Evolutionary conservation across 35 echinoderm and acorn worm species (phyloP).

Genomic region (Ophiothrix spiculata): DNA sequence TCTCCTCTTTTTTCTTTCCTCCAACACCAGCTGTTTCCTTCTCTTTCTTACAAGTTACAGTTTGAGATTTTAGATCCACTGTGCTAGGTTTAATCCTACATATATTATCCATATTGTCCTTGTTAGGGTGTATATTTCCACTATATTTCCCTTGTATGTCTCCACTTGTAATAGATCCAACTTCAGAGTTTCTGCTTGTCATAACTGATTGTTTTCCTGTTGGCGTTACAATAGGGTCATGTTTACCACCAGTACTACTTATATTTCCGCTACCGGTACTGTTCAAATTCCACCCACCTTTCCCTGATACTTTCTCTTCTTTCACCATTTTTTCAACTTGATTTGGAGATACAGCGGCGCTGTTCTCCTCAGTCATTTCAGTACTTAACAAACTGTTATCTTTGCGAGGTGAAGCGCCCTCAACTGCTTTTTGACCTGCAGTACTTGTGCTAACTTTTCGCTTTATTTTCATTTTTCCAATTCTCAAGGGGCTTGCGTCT

Average conservation of each 20-base stretch:
- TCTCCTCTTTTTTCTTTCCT: constrained; percentile 54
- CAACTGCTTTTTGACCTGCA: constrained; percentile 40
- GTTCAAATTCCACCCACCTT: not conserved
- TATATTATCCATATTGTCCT: constrained; percentile 2
- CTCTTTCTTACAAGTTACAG: not conserved
- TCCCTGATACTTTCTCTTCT: not conserved
- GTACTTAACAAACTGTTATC: not conserved
- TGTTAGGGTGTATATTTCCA: not conserved
- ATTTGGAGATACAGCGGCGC: not conserved
- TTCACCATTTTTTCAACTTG: not conserved
- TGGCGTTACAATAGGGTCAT: not conserved
- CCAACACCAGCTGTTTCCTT: not conserved
- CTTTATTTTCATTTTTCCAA: constrained; percentile 99
- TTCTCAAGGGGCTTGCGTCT: constrained; percentile 84
- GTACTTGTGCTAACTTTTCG: constrained; percentile 72
- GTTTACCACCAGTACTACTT: not conserved
- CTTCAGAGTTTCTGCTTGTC: not conserved
- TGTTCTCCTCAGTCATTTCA: not conserved
- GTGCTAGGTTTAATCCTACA: not conserved
- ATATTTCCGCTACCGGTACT: not conserved
- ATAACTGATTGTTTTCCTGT: not conserved
- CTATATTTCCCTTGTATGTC: constrained; percentile 5
- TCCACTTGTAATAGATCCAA: not conserved
- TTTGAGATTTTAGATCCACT: not conserved
- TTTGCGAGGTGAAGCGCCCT: constrained; percentile 40